Evolutionary conservation across 1,140 invertebrate species (phyloP), one percentile per base, ranked within the genome.

Genomic region (Heterodera carotae): DNA sequence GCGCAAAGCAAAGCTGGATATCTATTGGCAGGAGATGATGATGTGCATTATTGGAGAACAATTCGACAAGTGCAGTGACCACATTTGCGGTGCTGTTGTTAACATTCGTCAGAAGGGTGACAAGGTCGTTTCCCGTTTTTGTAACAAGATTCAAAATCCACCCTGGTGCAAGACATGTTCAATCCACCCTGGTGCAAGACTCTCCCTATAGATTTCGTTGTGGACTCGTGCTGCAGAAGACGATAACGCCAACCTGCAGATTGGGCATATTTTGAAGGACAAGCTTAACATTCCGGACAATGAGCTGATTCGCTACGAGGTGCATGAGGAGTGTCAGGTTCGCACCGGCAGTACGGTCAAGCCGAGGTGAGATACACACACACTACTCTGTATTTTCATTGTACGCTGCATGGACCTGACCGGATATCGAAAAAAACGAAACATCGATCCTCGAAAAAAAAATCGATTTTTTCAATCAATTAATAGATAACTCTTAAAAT

Each of bases 1-100:
- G 36, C 77, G 81, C 31, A 31, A 43, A 80, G 94, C 91, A 88
- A 91, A 95, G 88, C 89, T 98, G 78, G 95, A 98, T 89, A 91
- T 92, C 84, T 93, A 93, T 87, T 99, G 96, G 96, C 89, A 97
- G 81, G 96, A 98, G 76, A 88, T 94, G 92, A 90, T 98, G 82
- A 90, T 98, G 81, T 95, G 94, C 88, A 90, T 98, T 88, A 96
- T 98, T 90, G 96, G 96, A 69, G 96, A 98, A 91, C 93, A 93
- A 74, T 98, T 98, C 90, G 92, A 93, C 78, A 94, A 96, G 80
- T 91, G 92, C 84, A 92, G 94, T 81, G 92, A 95, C 82, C 93
- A 97, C 88, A 92, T 99, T 76, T 96, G 90, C 88, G 96, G 96
- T 66, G 94, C 95, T 83, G 95, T 97, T 76, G 94, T 98, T 33